Conservation (phyloP, 2,797 vertebrate genomes). For the Odontamblyopus rebecca region DNA sequence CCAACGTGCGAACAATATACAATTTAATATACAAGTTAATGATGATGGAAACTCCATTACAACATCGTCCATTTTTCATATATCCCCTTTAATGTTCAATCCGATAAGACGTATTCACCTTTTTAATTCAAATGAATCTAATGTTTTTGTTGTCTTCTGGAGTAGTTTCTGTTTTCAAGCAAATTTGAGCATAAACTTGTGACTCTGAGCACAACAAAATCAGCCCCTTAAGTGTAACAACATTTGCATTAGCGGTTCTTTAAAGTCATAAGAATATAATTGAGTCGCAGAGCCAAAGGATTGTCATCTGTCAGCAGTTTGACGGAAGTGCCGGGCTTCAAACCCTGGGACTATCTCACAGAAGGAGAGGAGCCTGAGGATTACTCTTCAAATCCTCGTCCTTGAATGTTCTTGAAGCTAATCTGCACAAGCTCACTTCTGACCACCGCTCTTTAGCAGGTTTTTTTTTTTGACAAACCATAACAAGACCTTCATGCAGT, state of each 20-base stretch:
- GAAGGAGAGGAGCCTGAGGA: constrained; percentile 16
- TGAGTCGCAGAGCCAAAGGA: constrained; percentile 7
- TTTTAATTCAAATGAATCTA: not conserved
- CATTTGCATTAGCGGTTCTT: not conserved
- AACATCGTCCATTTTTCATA: not conserved
- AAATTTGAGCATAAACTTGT: not conserved
- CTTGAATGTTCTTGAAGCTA: constrained; percentile 35
- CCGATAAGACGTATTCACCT: not conserved
- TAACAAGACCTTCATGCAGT: constrained; percentile 11
- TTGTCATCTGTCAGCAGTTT: constrained; percentile 20
- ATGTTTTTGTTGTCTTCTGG: not conserved
- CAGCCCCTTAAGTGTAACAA: not conserved
- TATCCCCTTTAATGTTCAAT: not conserved
- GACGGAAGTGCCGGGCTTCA: constrained; percentile 15
- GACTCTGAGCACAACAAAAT: not conserved
- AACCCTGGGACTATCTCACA: constrained; percentile 24
- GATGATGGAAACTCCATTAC: too few relatives aligned
- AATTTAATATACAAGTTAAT: too few relatives aligned
- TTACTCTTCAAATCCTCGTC: constrained; percentile 43
- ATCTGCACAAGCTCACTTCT: constrained; percentile 25
- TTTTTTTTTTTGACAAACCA: not conserved
- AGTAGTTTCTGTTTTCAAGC: not conserved
- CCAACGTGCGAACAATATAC: too few relatives aligned
- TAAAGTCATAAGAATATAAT: constrained; percentile 6
- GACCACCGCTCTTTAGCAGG: not conserved